phyloP scores from a whole-genome alignment of 2,797 vertebrate genomes.

The Buphagus erythrorhynchus region DNA sequence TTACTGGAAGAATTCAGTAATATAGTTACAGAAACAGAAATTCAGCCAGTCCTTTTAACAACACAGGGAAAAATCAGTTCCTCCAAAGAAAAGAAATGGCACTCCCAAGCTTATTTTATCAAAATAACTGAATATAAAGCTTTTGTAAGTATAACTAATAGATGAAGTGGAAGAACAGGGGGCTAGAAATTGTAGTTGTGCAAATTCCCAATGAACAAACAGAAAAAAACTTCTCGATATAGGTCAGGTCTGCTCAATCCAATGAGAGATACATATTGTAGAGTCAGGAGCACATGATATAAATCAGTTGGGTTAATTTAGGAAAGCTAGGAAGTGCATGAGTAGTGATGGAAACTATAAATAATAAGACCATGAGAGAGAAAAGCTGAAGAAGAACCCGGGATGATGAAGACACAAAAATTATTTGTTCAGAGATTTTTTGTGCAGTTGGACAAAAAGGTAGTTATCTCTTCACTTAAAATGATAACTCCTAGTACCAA shows the following conservation, averaged over 20 bases:
- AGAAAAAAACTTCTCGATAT: neutral
- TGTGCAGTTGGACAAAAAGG: neutral
- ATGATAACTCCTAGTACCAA: neutral
- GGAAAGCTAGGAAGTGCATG: neutral
- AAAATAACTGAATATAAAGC: neutral
- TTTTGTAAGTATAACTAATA: neutral
- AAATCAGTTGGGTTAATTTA: neutral
- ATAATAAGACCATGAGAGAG: neutral
- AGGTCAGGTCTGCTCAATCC: neutral
- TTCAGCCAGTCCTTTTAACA: neutral
- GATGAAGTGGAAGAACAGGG: neutral
- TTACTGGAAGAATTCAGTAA: neutral
- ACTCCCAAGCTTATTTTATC: neutral
- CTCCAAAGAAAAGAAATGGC: neutral
- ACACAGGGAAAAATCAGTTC: neutral
- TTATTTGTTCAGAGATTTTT: neutral
- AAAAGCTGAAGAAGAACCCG: neutral
- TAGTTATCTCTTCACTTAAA: neutral
- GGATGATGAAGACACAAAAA: neutral
- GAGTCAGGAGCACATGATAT: neutral
- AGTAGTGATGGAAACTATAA: neutral
- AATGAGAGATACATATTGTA: neutral
- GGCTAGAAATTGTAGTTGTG: neutral
- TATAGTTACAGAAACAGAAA: neutral
- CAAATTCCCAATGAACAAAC: neutral